A percentile compares a stretch with the other conserved stretches of the same genome.
phyloP scores from a whole-genome alignment of 2,888 invertebrate species.

The Pseudoips prasinana region DNA sequence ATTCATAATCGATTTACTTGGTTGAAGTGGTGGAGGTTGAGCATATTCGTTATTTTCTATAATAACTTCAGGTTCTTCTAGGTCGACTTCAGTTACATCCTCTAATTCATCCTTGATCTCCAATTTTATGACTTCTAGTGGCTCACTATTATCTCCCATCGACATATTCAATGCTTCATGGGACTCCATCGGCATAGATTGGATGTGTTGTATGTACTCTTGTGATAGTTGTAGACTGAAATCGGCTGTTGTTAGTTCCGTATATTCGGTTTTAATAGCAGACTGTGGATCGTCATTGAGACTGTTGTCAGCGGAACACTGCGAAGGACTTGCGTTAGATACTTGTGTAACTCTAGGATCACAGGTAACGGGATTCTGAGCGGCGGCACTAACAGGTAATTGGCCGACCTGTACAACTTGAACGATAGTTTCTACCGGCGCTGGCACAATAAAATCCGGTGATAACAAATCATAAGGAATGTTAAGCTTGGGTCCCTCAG shows the following conservation, averaged over 20 bases:
- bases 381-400: conserved; percentile 67
- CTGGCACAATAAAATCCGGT: conserved; percentile 82
- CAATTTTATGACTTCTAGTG: conserved; percentile 52
- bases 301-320: conserved; percentile 65
- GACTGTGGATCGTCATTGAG: conserved; percentile 59
- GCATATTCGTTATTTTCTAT: conserved; percentile 24
- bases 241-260: conserved; percentile 72
- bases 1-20: conserved; percentile 22
- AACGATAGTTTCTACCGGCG: conserved; percentile 62
- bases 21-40: conserved; percentile 30
- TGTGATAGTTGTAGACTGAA: conserved; percentile 59
- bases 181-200: conserved; percentile 38
- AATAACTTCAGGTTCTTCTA: conserved; percentile 35
- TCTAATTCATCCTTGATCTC: conserved; percentile 58
- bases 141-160: conserved; percentile 43
- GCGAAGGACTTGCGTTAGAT: conserved; percentile 68
- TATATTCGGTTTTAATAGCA: conserved; percentile 68
- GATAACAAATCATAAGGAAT: not conserved
- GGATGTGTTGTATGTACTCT: conserved; percentile 55
- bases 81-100: conserved; percentile 43
- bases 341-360: conserved; percentile 75
- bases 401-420: conserved; percentile 84
- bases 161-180: conserved; percentile 40
- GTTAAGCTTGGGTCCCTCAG: not conserved
- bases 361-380: conserved; percentile 72